Percentiles rank a stretch among this genome's conserved stretches.
Evolutionary conservation across 1,140 invertebrate species (phyloP).

Genomic region (Zaprionus lachaisei): DNA sequence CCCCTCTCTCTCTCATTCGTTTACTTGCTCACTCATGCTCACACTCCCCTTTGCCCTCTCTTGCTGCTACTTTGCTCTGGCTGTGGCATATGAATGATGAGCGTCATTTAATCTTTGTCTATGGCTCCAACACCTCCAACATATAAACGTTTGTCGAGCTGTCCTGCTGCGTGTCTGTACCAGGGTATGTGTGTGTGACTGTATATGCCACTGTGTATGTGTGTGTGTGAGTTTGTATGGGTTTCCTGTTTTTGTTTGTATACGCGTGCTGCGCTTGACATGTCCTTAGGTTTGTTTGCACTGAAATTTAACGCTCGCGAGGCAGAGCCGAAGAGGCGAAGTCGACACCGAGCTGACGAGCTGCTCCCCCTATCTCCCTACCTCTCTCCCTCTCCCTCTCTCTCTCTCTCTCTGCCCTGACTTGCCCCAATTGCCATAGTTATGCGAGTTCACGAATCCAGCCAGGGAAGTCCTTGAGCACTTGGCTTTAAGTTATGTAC

Average conservation of each 20-base stretch:
- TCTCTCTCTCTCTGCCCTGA: background rate
- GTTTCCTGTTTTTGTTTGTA: slow-evolving; percentile 60
- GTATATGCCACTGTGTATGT: slow-evolving; percentile 17
- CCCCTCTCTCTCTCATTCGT: background rate
- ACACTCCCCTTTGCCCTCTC: background rate
- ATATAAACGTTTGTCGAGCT: slow-evolving; percentile 45
- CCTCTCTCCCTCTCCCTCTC: too few relatives aligned
- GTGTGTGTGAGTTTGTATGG: slow-evolving; percentile 35
- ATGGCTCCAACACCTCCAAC: slow-evolving; percentile 74
- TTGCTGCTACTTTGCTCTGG: slow-evolving; percentile 4
- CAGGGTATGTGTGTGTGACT: background rate
- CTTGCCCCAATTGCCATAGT: slow-evolving; percentile 47
- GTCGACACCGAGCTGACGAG: background rate
- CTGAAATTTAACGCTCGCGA: slow-evolving; percentile 67
- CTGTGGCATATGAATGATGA: slow-evolving; percentile 79
- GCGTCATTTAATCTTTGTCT: slow-evolving; percentile 82
- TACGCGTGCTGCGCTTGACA: slow-evolving; percentile 75
- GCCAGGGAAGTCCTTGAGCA: slow-evolving; percentile 27
- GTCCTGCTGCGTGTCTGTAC: background rate
- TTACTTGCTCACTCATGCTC: background rate
- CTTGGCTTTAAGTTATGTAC: slow-evolving; percentile 76
- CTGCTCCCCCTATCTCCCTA: background rate
- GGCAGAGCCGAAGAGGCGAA: slow-evolving; percentile 1
- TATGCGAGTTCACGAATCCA: slow-evolving; percentile 49
- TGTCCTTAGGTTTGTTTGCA: slow-evolving; percentile 79